A percentile compares a stretch with the other conserved stretches of the same genome.
Conservation (phyloP, 2,797 vertebrate species). For the Phrynocephalus forsythii region DNA sequence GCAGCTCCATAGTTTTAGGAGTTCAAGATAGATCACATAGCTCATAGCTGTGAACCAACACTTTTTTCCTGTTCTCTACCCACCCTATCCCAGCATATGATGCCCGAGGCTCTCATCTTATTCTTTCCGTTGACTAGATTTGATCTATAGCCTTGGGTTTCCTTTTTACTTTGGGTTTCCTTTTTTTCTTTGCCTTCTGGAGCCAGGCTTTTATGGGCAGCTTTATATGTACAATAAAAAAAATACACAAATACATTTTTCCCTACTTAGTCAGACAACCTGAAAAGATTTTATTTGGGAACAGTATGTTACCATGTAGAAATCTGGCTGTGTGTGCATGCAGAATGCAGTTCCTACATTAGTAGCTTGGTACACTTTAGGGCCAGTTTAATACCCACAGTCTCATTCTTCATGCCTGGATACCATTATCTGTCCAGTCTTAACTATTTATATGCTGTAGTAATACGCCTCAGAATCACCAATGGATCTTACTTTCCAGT, state of each 20-base stretch:
- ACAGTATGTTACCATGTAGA: background rate
- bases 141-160: background rate
- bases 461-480: background rate
- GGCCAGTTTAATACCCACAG: background rate
- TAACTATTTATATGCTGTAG: background rate
- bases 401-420: background rate
- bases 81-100: background rate
- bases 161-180: background rate
- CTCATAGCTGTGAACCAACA: background rate
- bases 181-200: background rate
- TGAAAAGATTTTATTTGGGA: background rate
- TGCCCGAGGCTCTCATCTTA: background rate
- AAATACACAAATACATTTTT: slow-evolving; percentile 11
- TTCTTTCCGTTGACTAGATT: background rate
- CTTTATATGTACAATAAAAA: background rate
- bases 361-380: no score
- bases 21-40: background rate
- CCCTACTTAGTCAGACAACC: slow-evolving; percentile 17
- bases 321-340: background rate
- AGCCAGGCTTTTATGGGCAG: background rate
- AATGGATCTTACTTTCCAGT: background rate
- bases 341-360: background rate
- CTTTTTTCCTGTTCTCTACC: background rate
- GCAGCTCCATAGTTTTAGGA: background rate
- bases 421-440: background rate